Conservation (phyloP, 2,113 vertebrate species). For the Lepus europaeus region DNA sequence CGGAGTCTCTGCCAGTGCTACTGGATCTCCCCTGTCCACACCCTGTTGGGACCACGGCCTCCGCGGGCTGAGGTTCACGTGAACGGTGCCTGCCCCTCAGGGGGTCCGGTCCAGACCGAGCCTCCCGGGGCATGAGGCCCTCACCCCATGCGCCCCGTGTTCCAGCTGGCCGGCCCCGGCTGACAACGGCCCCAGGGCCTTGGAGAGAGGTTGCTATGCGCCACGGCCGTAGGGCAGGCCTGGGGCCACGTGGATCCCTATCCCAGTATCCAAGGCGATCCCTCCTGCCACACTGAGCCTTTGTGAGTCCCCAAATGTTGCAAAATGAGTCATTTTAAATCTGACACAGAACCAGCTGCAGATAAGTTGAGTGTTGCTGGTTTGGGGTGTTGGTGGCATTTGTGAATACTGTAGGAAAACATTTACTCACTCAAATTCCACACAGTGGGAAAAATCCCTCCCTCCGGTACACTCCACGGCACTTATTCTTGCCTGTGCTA, state of each 20-base stretch:
- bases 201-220: fast-evolving
- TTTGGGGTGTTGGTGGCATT: conserved; percentile 65
- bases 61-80: fast-evolving
- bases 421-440: conserved; percentile 70
- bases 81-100: fast-evolving
- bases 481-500: not conserved
- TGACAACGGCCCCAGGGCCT: fast-evolving
- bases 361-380: conserved; percentile 61
- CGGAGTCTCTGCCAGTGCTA: not conserved
- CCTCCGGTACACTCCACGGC: fast-evolving
- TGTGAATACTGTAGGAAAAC: conserved; percentile 72
- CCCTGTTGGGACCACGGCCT: not conserved
- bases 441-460: not conserved
- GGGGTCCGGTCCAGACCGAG: fast-evolving
- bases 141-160: fast-evolving
- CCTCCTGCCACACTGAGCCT: not conserved
- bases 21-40: fast-evolving
- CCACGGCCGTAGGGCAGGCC: fast-evolving
- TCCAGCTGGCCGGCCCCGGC: too few species aligned
- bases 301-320: not conserved
- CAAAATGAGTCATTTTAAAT: conserved; percentile 64
- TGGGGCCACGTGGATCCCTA: fast-evolving
- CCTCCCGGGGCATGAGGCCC: not conserved
- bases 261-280: not conserved
- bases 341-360: conserved; percentile 75